Conservation (phyloP, 2,888 invertebrate species). For the Drosophila bunnanda region DNA sequence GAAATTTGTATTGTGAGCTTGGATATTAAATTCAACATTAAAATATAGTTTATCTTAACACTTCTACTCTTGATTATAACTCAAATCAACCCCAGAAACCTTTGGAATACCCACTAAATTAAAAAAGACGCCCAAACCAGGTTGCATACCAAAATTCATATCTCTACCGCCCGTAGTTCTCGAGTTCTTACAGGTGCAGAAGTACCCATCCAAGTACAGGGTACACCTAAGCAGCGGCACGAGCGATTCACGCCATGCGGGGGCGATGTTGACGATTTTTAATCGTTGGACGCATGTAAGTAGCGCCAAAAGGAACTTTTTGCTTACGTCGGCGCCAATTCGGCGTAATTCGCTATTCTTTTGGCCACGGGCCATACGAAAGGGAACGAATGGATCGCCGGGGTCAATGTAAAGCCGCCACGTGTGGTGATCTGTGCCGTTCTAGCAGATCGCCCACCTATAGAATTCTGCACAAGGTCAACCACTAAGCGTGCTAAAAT, state of each 20-base stretch:
- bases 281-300: conserved; percentile 57
- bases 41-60: no score
- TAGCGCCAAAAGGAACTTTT: conserved; percentile 20
- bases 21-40: rapidly evolving
- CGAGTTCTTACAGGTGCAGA: background rate
- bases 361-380: conserved; percentile 57
- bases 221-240: conserved; percentile 43
- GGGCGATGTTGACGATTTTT: conserved; percentile 63
- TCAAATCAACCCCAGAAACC: rapidly evolving
- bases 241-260: conserved; percentile 51
- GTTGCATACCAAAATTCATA: background rate
- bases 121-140: background rate
- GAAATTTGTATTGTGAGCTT: no score
- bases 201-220: background rate
- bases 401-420: conserved; percentile 40
- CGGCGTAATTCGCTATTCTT: conserved; percentile 55
- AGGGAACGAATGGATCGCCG: conserved; percentile 12
- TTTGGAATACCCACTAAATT: background rate
- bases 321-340: conserved; percentile 45
- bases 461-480: conserved; percentile 55
- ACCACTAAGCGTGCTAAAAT: conserved; percentile 53
- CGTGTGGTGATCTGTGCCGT: conserved; percentile 34
- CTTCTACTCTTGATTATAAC: background rate
- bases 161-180: background rate
- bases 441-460: conserved; percentile 21